Conservation (phyloP, 2,888 invertebrate species). For the Belgica antarctica region DNA sequence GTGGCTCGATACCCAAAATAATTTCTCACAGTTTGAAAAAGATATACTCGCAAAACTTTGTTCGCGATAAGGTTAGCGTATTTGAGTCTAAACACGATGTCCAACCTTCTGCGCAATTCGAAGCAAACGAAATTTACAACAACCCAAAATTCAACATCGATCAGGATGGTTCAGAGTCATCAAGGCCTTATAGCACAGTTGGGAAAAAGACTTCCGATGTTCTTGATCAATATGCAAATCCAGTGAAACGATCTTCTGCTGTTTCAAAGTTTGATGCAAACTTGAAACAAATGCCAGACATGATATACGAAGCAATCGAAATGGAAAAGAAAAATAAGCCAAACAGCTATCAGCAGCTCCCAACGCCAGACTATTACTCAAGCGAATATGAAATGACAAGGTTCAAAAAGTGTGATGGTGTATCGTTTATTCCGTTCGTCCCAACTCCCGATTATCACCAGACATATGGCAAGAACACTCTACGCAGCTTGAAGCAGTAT, state of each 20-base stretch:
- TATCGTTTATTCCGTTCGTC: constrained; percentile 50
- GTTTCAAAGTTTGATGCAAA: constrained; percentile 49
- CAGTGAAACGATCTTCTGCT: constrained; percentile 47
- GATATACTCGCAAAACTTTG: constrained; percentile 38
- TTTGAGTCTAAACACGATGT: neutral
- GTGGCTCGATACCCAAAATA: constrained; percentile 46
- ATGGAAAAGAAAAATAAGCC: constrained; percentile 50
- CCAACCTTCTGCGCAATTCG: constrained; percentile 49
- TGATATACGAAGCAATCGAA: constrained; percentile 66
- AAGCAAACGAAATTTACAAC: constrained; percentile 34
- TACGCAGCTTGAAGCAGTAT: constrained; percentile 52
- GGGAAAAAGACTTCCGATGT: constrained; percentile 47
- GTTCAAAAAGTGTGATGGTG: constrained; percentile 52
- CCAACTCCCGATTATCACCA: constrained; percentile 56
- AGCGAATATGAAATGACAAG: constrained; percentile 46
- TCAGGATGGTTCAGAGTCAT: neutral
- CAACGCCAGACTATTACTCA: constrained; percentile 55
- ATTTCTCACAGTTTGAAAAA: constrained; percentile 45
- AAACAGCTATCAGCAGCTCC: constrained; percentile 49
- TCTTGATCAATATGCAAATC: constrained; percentile 53
- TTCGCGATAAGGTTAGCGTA: constrained; percentile 29
- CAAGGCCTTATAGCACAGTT: neutral
- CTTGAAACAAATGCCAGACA: constrained; percentile 58
- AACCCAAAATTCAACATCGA: constrained; percentile 28
- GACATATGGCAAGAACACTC: constrained; percentile 50